Conservation (phyloP, 2,888 invertebrate species). For the Trilocha varians region DNA sequence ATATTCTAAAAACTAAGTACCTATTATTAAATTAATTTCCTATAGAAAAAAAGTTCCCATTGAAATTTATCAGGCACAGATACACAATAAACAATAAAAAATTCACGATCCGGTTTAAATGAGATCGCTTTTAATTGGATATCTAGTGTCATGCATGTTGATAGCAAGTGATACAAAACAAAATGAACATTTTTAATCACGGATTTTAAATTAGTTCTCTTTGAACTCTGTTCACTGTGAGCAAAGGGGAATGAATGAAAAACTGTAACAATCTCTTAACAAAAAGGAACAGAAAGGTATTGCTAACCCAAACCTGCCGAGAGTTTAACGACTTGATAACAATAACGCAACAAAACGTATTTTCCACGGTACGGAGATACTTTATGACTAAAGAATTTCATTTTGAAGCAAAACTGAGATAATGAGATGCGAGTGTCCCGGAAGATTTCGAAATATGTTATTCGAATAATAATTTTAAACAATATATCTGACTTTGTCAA, state of each 20-base stretch:
- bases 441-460: no score
- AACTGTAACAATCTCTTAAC: slow-evolving; percentile 26
- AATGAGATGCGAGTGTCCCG: no score
- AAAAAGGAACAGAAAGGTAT: slow-evolving; percentile 18
- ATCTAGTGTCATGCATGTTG: slow-evolving; percentile 27
- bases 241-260: slow-evolving; percentile 26
- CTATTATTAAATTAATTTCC: no score
- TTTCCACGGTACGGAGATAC: background rate
- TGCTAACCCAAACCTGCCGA: slow-evolving; percentile 24
- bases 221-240: slow-evolving; percentile 25
- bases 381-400: no score
- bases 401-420: no score
- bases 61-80: no score
- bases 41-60: no score
- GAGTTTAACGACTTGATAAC: slow-evolving; percentile 8
- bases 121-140: slow-evolving; percentile 30
- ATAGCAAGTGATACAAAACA: slow-evolving; percentile 33
- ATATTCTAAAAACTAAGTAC: no score
- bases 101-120: no score
- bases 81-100: no score
- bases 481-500: no score
- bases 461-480: no score
- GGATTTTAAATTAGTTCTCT: slow-evolving; percentile 45
- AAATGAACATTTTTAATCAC: slow-evolving; percentile 46
- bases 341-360: background rate